Base-by-base conservation (phyloP, 2,888 invertebrate species). In the Epirrhoe alternata region DNA sequence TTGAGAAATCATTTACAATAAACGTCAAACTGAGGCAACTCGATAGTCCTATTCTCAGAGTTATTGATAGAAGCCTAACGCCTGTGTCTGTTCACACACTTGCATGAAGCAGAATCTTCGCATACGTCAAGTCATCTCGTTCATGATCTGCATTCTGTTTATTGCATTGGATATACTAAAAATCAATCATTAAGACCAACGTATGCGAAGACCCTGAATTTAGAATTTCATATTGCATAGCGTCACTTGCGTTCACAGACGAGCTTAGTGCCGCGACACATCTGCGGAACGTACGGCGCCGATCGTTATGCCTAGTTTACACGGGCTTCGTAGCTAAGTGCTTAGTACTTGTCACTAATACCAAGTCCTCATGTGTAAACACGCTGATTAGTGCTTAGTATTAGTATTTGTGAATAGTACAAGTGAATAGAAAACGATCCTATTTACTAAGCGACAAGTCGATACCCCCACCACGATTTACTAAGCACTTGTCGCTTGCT, bases 1-100 rank as follows among this genome's bases (percentile, higher is more conserved):
- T 61, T 14, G 30, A 31, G 47, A 66, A 64, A 66, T 53, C 61
- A 66, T 62, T 55, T 53, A 67, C 53, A 61, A 61, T 52, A 24
- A 57, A 56, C 50, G 56, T 61, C 56, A 64, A 35, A 55, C 38
- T 49, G 49, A 52, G 33, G 57, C 38, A 53, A 52, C 35, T 35
- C 14, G 24, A 30, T 56, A 49, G 16, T 63, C 16, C 45, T 33
- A 49, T 54, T 24, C 45, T 58, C 10, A 52, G 61, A 61, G 56
- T 61, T 30, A 38, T 42, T 31, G 47, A 47, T 16, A 47, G 47
- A 16, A 61, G 53, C 47, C 50, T 0, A 59, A 24, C 35, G 52
- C 57, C 35, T 24, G 17, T 24, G 6, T 30, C 24, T 24, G 24
- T 24, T 3, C 5, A 35, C 12, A 12, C 12, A 42, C 38, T 42